Base-by-base conservation (phyloP, 1,140 invertebrate species). In the Branchinecta lynchi region DNA sequence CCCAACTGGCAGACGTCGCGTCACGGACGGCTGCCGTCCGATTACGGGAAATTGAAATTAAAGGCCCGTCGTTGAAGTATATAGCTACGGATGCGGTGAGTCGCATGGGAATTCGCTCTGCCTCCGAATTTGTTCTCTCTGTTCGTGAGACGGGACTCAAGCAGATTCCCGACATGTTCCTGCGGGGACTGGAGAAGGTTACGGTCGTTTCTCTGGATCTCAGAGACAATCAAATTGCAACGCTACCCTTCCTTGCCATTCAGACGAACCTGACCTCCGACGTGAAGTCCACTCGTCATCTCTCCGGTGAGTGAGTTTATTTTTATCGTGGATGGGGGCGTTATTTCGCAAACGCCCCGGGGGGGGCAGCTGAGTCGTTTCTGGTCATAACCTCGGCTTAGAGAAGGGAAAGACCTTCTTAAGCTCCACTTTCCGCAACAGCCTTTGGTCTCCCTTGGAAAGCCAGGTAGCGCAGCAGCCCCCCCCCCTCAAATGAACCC, bases 31-130 rank as follows among this genome's bases (percentile, higher is more conserved):
- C 65, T 44, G 68, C 71, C 7, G 84, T 86, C 7, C 90, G 90
- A 75, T 80, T 93, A 15, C 83, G 86, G 69, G 85, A 89, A 72
- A 77, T 93, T 43, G 87, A 89, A 74, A 87, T 93, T 68, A 88
- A 85, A 66, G 91, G 90, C 12, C 76, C 76, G 60, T 84, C 85
- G 73, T 80, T 93, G 65, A 75, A 68, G 66, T 67, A 70, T 43
- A 72, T 76, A 9, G 66, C 72, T 44, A 15, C 72, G 43, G 73
- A 75, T 68, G 66, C 70, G 0, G 72, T 73, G 43, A 72, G 74
- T 46, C 73, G 72, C 70, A 60, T 67, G 60, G 74, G 73, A 43
- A 71, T 75, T 66, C 73, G 74, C 44, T 72, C 71, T 12, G 68
- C 71, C 60, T 73, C 74, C 45, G 72, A 75, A 44, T 70, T 75